Evolutionary conservation across 2,113 vertebrate species (phyloP), one percentile per base, ranked within the genome.

Genomic region (Sisor rabdophorus): DNA sequence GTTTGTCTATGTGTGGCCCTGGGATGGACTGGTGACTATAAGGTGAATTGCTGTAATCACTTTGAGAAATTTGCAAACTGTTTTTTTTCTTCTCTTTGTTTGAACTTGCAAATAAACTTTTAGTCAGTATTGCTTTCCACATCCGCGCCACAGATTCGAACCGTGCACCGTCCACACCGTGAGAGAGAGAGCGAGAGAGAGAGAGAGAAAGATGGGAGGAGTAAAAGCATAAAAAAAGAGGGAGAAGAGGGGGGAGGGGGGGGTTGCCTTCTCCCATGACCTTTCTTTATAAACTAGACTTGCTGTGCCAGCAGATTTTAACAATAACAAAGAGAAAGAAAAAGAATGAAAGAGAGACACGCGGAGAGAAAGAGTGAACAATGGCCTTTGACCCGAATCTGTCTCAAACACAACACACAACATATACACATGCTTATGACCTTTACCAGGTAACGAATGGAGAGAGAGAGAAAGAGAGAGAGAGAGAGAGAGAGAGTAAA

Each of bases 371-470:
- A 79, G 56, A 26, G 82, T 81, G 36, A 81, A 83, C 44, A 81
- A 76, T 80, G 83, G 74, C 75, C 83, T 82, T 82, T 82, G 80
- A 84, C 79, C 80, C 80, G 80, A 52, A 83, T 82, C 71, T 64
- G 77, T 83, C 81, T 88, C 74, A 82, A 88, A 88, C 84, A 82
- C 68, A 84, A 63, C 79, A 77, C 76, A 78, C 79, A 75, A 81
- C 65, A 58, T 58, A 44, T 59, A 83, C 84, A 87, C 85, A 81
- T 82, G 78, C 78, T 83, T 77, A 50, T 86, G 88, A 88, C 88
- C 87, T 88, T 91, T 70, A 84, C 80, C 84, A 82, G 73, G 85
- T 61, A 63, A 73, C 61, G 68, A 63, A 59, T 50, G 60, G 12
- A 22, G 20, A 17, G 28, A 67, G 30, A 22, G 22, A 28, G 50